Evolutionary conservation across 2,113 vertebrate species (phyloP).

Genomic region (Odocoileus virginianus): DNA sequence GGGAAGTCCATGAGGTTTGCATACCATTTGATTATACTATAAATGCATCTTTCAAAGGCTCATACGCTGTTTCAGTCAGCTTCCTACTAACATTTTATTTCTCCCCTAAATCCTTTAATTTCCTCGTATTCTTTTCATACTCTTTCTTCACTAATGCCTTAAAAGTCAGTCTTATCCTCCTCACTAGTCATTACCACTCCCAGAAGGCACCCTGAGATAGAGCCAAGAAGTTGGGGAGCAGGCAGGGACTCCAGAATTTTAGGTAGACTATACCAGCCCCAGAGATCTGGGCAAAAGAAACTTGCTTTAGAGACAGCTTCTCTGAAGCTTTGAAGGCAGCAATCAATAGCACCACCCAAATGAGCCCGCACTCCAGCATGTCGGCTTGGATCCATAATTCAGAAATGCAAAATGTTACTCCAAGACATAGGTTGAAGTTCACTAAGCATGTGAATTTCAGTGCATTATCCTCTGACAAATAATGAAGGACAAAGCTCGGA

Average conservation of each 20-base stretch:
- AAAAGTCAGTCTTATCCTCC: background rate
- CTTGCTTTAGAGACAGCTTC: background rate
- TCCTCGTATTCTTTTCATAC: background rate
- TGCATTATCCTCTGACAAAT: slow-evolving; percentile 28
- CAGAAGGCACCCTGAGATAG: background rate
- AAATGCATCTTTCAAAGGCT: background rate
- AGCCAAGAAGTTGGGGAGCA: background rate
- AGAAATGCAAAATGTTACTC: background rate
- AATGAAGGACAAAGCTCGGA: background rate
- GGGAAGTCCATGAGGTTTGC: background rate
- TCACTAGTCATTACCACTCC: background rate
- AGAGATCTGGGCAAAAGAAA: background rate
- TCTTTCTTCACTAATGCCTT: background rate
- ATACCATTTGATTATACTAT: background rate
- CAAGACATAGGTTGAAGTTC: slow-evolving; percentile 43
- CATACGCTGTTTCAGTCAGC: background rate
- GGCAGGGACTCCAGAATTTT: background rate
- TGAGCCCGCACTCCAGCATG: background rate
- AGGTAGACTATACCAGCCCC: background rate
- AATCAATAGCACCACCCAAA: background rate
- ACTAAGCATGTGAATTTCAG: background rate
- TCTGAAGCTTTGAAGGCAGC: background rate
- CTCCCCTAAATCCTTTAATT: background rate
- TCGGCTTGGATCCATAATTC: background rate
- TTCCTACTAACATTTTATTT: background rate